Percentiles rank a stretch among this genome's conserved stretches.
Conservation (phyloP, 2,888 invertebrate genomes). For the Drosophila niveifrons region DNA sequence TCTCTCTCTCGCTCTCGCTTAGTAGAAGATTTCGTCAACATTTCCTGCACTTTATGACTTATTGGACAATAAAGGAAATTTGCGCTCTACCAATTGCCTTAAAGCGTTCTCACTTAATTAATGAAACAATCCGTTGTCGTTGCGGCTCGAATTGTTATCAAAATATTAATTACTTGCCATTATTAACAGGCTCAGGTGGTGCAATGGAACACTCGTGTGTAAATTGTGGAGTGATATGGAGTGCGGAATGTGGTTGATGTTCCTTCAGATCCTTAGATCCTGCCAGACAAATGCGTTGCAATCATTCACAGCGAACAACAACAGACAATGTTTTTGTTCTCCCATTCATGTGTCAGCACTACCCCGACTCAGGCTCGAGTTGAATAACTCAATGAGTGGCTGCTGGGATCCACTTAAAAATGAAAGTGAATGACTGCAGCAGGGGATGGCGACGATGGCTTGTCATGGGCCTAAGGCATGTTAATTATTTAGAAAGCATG, state of each 20-base stretch:
- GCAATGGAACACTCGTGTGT: slow-evolving; percentile 1
- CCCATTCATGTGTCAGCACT: slow-evolving; percentile 14
- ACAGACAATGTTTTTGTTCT: slow-evolving; percentile 44
- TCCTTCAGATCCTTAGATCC: neutral
- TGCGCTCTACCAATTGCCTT: slow-evolving; percentile 9
- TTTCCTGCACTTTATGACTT: slow-evolving; percentile 73
- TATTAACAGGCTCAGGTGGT: slow-evolving; percentile 68
- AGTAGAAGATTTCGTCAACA: slow-evolving; percentile 56
- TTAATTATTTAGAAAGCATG: slow-evolving; percentile 82
- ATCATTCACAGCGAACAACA: slow-evolving; percentile 60
- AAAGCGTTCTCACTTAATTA: slow-evolving; percentile 55
- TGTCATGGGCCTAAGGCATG: slow-evolving; percentile 59
- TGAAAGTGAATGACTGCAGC: slow-evolving; percentile 62
- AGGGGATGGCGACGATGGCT: slow-evolving; percentile 13
- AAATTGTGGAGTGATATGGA: neutral
- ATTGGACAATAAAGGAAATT: slow-evolving; percentile 36
- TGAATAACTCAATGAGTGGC: slow-evolving; percentile 74
- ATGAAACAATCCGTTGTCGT: slow-evolving; percentile 19
- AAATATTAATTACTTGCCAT: slow-evolving; percentile 73
- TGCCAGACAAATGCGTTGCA: slow-evolving; percentile 65
- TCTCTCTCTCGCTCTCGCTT: slow-evolving; percentile 29
- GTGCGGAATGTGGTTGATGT: neutral
- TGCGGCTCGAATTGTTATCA: slow-evolving; percentile 33
- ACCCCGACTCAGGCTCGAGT: slow-evolving; percentile 33
- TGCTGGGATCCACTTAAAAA: slow-evolving; percentile 45